Base-by-base conservation (phyloP, 2,113 vertebrate species). In the Dasyprocta punctata region DNA sequence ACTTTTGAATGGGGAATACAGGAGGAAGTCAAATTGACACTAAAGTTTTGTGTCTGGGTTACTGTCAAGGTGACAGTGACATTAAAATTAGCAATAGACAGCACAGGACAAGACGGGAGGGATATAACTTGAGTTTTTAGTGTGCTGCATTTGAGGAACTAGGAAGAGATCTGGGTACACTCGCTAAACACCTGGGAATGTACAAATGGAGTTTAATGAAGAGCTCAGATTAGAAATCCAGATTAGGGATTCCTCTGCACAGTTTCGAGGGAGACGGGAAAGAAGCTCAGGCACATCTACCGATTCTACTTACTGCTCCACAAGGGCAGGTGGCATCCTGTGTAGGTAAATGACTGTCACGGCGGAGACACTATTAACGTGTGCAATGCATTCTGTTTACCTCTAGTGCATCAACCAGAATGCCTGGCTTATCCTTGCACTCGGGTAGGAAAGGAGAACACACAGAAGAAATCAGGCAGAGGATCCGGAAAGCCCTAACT, bases 51-150 rank as follows among this genome's bases (percentile, higher is more conserved):
- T 7, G 38, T 36, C 65, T 89, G 19, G 26, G 60, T 52, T 24
- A 87, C 54, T 41, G 28, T 86, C 84, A 88, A 41, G 49, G 47
- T 60, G 69, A 44, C 19, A 52, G 26, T 7, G n/a, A 1, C 58
- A 89, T 58, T 52, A 75, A 61, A 93, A 41, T 75, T 0, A 94
- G 78, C 10, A 26, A 6, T 14, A 73, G 54, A 56, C 36, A 83
- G 81, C 56, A 28, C 11, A 0, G 8, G 58, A 24, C 54, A 73
- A 60, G 65, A 65, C 2, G 5, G 4, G 13, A 78, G 5, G 8
- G 71, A 61, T 7, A 82, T 44, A 60, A 82, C 22, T 44, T 83
- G n/a, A 82, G 58, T 91, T 89, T 86, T 65, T 89, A 88, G 90
- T 13, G 30, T 28, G n/a, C 17, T 44, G 82, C 60, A 11, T 96